A percentile compares a stretch with the other conserved stretches of the same genome.
Evolutionary conservation across 37 sponge, comb jelly and placozoan species (phyloP).

Genomic region (Dysidea cf. avara): DNA sequence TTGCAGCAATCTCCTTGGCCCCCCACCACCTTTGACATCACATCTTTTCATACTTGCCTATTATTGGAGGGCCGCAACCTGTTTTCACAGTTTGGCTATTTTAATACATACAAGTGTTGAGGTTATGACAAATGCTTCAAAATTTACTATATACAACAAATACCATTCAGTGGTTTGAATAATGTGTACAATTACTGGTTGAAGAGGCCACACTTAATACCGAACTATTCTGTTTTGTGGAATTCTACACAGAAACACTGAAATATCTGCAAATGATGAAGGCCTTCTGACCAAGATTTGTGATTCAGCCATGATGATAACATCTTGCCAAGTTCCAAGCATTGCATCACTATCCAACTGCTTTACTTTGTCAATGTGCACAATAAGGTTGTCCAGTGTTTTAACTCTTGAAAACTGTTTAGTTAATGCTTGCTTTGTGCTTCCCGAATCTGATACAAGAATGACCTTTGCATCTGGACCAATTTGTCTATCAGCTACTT

Average conservation of each 20-base stretch:
- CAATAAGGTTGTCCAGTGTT: slow-evolving; percentile 13
- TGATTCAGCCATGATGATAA: slow-evolving; percentile 42
- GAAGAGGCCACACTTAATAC: no score
- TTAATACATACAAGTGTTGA: no score
- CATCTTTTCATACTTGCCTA: no score
- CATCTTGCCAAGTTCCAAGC: slow-evolving; percentile 30
- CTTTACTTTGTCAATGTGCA: slow-evolving; percentile 29
- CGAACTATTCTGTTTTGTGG: background rate
- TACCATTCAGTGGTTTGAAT: no score
- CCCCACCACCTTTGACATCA: no score
- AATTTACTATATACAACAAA: no score
- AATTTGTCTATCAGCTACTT: background rate
- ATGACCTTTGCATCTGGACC: slow-evolving; percentile 10
- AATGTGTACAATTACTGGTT: no score
- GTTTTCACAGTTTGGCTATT: no score
- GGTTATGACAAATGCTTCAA: no score
- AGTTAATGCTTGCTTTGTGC: slow-evolving; percentile 11
- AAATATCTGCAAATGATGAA: background rate
- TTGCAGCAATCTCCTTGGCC: no score
- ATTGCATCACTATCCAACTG: slow-evolving; percentile 11
- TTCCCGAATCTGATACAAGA: slow-evolving; percentile 31
- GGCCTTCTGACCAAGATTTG: background rate
- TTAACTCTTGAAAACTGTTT: slow-evolving; percentile 17
- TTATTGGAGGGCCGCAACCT: no score
- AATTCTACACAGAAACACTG: background rate